phyloP scores from a whole-genome alignment of 2,888 invertebrate species.

The Synergus japonicus region DNA sequence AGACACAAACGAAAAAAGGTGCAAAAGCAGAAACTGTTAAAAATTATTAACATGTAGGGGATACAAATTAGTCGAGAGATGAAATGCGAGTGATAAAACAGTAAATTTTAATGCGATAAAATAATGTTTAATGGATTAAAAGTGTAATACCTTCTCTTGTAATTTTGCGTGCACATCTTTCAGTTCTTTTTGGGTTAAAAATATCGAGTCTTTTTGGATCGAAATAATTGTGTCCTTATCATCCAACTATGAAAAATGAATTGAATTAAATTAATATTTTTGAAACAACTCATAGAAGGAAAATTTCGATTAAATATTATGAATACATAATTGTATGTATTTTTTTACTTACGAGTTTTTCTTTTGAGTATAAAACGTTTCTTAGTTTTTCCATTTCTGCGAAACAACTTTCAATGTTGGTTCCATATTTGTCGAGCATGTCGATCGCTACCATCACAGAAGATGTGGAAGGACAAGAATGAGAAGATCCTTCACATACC shows the following conservation, averaged over 20 bases:
- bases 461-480: conserved; percentile 48
- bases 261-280: not conserved
- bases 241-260: conserved; percentile 62
- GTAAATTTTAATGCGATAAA: conserved; percentile 14
- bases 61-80: not conserved
- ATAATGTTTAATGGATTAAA: not conserved
- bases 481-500: conserved; percentile 58
- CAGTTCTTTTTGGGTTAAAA: conserved; percentile 70
- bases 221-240: conserved; percentile 72
- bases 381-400: conserved; percentile 68
- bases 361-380: conserved; percentile 67
- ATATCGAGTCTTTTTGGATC: conserved; percentile 72
- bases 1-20: conserved; percentile 4
- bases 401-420: conserved; percentile 61
- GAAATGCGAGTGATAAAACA: conserved; percentile 37
- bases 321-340: not conserved
- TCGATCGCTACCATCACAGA: conserved; percentile 57
- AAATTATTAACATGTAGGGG: not conserved
- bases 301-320: not conserved
- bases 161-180: conserved; percentile 69
- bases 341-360: conserved; percentile 69
- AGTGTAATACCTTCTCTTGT: conserved; percentile 68
- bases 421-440: conserved; percentile 62
- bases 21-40: not conserved
- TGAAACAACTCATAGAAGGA: not conserved